phyloP scores from a whole-genome alignment of 2,888 invertebrate species.

The Drosophila kokeensis region DNA sequence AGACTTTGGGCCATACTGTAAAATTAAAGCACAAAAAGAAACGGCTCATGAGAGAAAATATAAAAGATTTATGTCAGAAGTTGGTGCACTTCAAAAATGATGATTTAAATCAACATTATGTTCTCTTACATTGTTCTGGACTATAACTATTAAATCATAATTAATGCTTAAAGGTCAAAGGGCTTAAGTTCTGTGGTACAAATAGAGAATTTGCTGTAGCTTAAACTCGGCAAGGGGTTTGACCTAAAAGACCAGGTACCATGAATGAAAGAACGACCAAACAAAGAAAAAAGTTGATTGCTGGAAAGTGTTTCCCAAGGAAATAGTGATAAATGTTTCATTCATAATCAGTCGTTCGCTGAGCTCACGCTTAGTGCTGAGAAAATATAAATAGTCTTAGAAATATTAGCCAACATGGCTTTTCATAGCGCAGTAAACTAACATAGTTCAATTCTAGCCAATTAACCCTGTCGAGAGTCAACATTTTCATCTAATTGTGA shows the following conservation, averaged over 20 bases:
- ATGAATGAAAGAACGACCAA: neutral
- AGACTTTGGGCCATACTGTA: constrained; percentile 45
- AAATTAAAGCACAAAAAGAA: constrained; percentile 44
- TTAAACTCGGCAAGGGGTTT: neutral
- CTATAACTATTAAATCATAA: neutral
- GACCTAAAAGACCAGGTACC: neutral
- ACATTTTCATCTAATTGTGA: neutral
- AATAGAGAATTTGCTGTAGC: neutral
- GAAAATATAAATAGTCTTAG: neutral
- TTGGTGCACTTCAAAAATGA: neutral
- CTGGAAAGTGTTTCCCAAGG: neutral
- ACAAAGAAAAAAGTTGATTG: neutral
- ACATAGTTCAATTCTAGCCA: neutral
- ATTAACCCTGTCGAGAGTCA: neutral
- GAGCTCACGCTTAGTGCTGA: neutral
- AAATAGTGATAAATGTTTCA: neutral
- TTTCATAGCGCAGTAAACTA: neutral
- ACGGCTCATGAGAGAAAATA: neutral
- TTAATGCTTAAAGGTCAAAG: neutral
- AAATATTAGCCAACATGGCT: neutral
- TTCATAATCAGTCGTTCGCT: neutral
- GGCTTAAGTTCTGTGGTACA: neutral
- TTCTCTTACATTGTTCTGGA: neutral
- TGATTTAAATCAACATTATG: neutral
- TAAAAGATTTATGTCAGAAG: neutral